Evolutionary conservation across 2,113 vertebrate genomes (phyloP), one percentile per base, ranked within the genome.

Genomic region (Pseudorhombus dupliciocellatus): DNA sequence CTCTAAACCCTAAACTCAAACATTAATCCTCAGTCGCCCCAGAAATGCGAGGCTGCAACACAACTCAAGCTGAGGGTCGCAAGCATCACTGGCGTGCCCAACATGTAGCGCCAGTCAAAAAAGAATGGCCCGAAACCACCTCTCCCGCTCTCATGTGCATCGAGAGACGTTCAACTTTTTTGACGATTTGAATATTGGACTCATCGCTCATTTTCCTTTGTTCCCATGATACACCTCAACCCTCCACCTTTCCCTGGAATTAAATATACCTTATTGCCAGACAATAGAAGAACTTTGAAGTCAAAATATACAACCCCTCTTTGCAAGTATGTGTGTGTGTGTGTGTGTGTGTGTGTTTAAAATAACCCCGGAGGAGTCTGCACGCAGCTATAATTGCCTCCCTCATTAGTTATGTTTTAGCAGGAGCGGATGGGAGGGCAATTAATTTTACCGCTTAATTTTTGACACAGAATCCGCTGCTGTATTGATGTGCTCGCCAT

Each of bases 371-470:
- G 78, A 90, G 92, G 92, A 91, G 88, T 83, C 85, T 89, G 88
- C 88, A 91, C 91, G 89, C 87, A 79, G 88, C 89, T 92, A 92
- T 93, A 93, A 93, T 93, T 93, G 92, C 91, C 90, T 93, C 90
- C 88, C 92, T 93, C 92, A 93, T 93, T 93, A 92, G 92, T 93
- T 93, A 92, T 92, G 90, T 93, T 93, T 93, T 92, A 91, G 89
- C 88, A 89, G 90, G 84, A 90, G 89, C 86, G 89, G 89, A 91
- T 87, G 85, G 92, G 92, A 91, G 91, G 90, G 91, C 91, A 93
- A 93, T 93, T 92, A 90, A 92, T 93, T 92, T 90, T 89, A 92
- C 90, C 89, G 90, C 92, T 92, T 93, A 93, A 93, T 92, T 93
- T 92, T 88, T 90, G 91, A 92, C 91, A 92, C 63, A 20, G 90